Evolutionary conservation across 2,797 vertebrate species (phyloP).

Genomic region (Syngnathus rostellatus): DNA sequence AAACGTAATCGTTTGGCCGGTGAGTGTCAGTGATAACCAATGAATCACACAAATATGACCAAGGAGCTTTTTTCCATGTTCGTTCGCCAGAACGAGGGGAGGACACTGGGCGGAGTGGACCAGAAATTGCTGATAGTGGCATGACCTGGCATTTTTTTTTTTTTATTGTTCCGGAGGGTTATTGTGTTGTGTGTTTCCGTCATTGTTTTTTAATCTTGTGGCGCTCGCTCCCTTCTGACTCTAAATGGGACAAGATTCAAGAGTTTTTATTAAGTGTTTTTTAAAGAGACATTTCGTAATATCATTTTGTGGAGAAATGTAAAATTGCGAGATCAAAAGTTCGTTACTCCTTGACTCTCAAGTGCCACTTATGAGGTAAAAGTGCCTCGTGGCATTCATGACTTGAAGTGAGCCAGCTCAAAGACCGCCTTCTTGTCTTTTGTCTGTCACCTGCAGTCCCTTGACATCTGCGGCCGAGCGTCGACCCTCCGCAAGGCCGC

Average conservation of each 20-base stretch:
- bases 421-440: not conserved
- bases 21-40: no score
- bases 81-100: not conserved
- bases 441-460: conserved; percentile 73
- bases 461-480: conserved; percentile 89
- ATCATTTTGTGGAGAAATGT: not conserved
- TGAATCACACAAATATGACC: not conserved
- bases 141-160: not conserved
- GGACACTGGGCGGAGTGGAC: not conserved
- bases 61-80: not conserved
- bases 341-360: no score
- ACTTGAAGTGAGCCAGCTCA: not conserved
- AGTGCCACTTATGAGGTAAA: no score
- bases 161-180: not conserved
- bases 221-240: no score
- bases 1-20: no score
- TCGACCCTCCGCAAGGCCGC: conserved; percentile 85
- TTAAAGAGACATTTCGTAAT: no score
- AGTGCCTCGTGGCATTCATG: no score
- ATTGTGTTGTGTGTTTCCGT: not conserved
- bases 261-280: no score
- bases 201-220: no score
- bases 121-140: not conserved
- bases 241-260: no score
- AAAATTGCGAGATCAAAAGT: no score